These are phyloP conservation scores for Lacerta agilis DNA, from an alignment of 2,797 vertebrate species.

Conservation along the genomic window DNA sequence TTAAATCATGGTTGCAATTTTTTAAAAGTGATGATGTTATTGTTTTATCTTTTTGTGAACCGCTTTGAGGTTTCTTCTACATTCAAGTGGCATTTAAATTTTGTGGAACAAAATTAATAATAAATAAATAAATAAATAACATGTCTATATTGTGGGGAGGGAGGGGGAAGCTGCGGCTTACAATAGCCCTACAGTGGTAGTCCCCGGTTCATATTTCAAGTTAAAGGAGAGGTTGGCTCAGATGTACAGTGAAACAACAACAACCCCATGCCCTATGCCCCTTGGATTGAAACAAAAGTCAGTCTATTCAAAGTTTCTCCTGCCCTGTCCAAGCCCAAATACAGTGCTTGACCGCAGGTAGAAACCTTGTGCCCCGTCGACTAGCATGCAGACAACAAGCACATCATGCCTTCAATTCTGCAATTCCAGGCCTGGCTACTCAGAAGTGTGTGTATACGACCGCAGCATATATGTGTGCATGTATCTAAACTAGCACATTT, in stretches of 20 bases:
- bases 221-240: background rate
- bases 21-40: too few species aligned
- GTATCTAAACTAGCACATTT: background rate
- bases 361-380: background rate
- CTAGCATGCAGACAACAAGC: background rate
- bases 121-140: too few species aligned
- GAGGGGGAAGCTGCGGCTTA: background rate
- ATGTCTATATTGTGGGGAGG: background rate
- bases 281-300: background rate
- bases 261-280: background rate
- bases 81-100: too few species aligned
- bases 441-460: background rate
- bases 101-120: too few species aligned
- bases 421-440: background rate
- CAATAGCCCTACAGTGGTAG: background rate
- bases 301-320: background rate
- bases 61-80: too few species aligned
- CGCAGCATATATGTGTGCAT: background rate
- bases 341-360: background rate
- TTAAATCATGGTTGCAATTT: too few species aligned
- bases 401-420: background rate
- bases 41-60: too few species aligned
- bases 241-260: background rate
- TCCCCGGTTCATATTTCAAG: background rate
- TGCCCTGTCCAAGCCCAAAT: background rate